Base-by-base conservation (phyloP, 2,797 vertebrate genomes). In the Chromobotia macracanthus region DNA sequence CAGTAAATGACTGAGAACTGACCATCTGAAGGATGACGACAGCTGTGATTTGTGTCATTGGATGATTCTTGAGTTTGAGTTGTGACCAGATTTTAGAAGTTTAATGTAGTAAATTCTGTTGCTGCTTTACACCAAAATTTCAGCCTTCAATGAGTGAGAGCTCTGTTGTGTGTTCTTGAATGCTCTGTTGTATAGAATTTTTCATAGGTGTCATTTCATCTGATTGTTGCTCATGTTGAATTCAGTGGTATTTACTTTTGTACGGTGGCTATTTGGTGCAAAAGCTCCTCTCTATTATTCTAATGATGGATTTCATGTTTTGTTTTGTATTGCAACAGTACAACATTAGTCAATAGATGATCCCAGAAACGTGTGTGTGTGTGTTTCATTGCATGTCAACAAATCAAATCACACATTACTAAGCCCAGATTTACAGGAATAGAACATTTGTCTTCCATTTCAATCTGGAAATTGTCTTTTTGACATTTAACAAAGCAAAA, bases 321-420 rank as follows among this genome's bases (percentile, higher is more conserved):
- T 80, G 25, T 83, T 87, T 84, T 86, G 81, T 87, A 84, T 79
- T 75, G 72, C 69, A 79, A 86, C 80, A 87, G 84, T 86, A 84
- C 83, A 87, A 83, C 55, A 60, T 75, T 71, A 81, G 76, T 85
- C 79, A 68, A 72, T 79, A 77, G 46, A 76, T 28, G 25, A 74
- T 25, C 31, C 68, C 56, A 61, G 41, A 69, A 28, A 15, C 2
- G 28, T 25, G 41, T 48, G 7, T 65, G 63, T 75, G 67, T 82
- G 46, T 77, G 50, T 76, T 48, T 83, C 72, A 55, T 63, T 28
- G 7, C 31, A 3, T 10, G 38, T 18, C 5, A 41, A 41, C 10
- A 41, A 41, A n/a, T n/a, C n/a, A n/a, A n/a, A n/a, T n/a, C n/a
- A n/a, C n/a, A n/a, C n/a, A n/a, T n/a, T n/a, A n/a, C n/a, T n/a